Evolutionary conservation across 2,888 invertebrate genomes (phyloP), one percentile per base, ranked within the genome.

Genomic region (Brachynemurus nebulosus): DNA sequence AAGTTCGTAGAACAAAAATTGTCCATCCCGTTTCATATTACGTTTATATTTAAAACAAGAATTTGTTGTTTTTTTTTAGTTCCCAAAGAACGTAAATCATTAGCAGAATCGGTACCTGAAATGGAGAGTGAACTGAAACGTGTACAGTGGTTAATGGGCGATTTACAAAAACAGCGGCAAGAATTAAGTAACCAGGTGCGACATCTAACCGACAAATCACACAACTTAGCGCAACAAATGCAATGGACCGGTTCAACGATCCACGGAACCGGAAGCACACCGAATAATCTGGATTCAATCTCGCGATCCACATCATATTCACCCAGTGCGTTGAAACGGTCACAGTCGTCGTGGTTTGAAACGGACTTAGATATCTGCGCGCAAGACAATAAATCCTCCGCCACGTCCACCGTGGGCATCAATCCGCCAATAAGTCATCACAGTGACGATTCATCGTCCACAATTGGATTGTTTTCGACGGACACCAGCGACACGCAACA

Each of bases 181-280:
- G 85, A 90, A 59, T 68, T 93, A 40, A 86, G 88, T 55, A 74
- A 85, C 43, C 89, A 89, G 46, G 90, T 92, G 47, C 71, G 83
- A 16, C 86, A 86, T 55, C 68, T 91, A 20, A 88, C 88, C 0
- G 84, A 86, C 57, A 82, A 85, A 56, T 84, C 84, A 2, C 81
- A 80, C 51, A 79, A 74, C 19, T 59, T 85, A 52, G 70, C 72
- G 49, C 72, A 74, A 53, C 76, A 78, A 55, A 75, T 77, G 40
- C 57, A 57, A 48, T 52, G 37, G 27, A 19, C 42, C 12, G 20
- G 53, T 38, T 51, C 54, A 16, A n/a, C n/a, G n/a, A n/a, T n/a
- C n/a, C n/a, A n/a, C n/a, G n/a, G n/a, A n/a, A n/a, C n/a, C n/a
- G n/a, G n/a, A n/a, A n/a, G n/a, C n/a, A n/a, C n/a, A n/a, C 52